Base-by-base conservation (phyloP, 2,888 invertebrate genomes). In the Ophion ventricosus region DNA sequence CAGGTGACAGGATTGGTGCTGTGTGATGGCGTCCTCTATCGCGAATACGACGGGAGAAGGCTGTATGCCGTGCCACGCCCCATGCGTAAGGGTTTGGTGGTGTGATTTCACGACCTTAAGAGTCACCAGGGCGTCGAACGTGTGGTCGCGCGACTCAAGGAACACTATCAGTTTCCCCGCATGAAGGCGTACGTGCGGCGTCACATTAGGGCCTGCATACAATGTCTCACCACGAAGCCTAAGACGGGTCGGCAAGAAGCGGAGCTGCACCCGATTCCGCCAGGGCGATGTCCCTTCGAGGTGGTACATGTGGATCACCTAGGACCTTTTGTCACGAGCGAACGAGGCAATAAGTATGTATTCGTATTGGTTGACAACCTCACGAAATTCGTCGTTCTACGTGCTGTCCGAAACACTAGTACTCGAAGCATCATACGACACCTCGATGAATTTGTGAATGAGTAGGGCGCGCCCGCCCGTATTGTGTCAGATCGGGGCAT, bases 401-500 rank as follows among this genome's bases (percentile, higher is more conserved):
- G 49, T 26, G 69, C 77, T n/a, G 66, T 66, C 25, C 57, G 61
- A 20, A 57, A 70, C 23, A 78, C 78, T 3, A 23, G 61, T 10
- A 49, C 61, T 11, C 8, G 11, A 2, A 59, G 59, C 23, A 74
- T 69, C 0, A 10, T 87, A 0, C 26, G 67, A 23, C 56, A 20
- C 1, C 49, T 87, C 25, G 63, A 82, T 35, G 74, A 86, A 4
- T 80, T 88, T 54, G 80, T 87, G 2, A 61, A 81, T 7, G 59
- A 26, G 5, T 87, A 61, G 69, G 87, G 87, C 3, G 64, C 81
- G 17, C 88, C 88, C 0, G 54, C 43, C 10, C 73, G 69, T 35
- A 77, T 88, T 7, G 81, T 88, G 3, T 80, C 80, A 35, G 88
- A 88, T 73, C 70, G 87, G 26, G 80, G 83, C 14, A 83, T 80